Evolutionary conservation across 1,140 invertebrate genomes (phyloP).

Genomic region (Drosophila busckii): DNA sequence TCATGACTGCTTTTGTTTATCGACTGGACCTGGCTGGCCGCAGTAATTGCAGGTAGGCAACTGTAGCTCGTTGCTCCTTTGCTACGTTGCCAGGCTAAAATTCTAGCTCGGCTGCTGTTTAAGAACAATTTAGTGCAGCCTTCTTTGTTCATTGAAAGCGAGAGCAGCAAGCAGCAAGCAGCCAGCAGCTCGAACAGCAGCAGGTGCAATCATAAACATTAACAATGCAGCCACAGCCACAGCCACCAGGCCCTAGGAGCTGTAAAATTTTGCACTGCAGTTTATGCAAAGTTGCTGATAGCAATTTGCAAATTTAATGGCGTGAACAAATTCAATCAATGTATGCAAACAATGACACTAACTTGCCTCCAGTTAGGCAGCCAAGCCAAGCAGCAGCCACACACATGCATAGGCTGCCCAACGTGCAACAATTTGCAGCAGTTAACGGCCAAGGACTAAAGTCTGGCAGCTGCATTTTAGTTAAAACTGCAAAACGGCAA

Average conservation of each 20-base stretch:
- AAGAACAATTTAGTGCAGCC: not conserved
- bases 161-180: not conserved
- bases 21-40: constrained; percentile 15
- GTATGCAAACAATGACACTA: constrained; percentile 72
- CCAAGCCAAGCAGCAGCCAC: too few relatives aligned
- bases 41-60: too few relatives aligned
- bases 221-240: constrained; percentile 31
- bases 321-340: constrained; percentile 79
- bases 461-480: constrained; percentile 40
- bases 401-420: constrained; percentile 7
- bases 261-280: constrained; percentile 63
- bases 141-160: too few relatives aligned
- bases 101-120: constrained; percentile 3
- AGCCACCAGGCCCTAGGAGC: constrained; percentile 3
- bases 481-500: constrained; percentile 62
- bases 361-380: too few relatives aligned
- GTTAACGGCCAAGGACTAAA: constrained; percentile 4
- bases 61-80: too few relatives aligned
- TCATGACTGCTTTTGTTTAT: constrained; percentile 40
- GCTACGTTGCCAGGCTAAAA: too few relatives aligned
- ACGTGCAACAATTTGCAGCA: not conserved
- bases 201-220: constrained; percentile 40
- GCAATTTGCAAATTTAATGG: constrained; percentile 79
- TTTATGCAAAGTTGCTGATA: constrained; percentile 77
- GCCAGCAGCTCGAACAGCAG: not conserved